Evolutionary conservation across 1,140 invertebrate genomes (phyloP).

Genomic region (Cydia strobilella): DNA sequence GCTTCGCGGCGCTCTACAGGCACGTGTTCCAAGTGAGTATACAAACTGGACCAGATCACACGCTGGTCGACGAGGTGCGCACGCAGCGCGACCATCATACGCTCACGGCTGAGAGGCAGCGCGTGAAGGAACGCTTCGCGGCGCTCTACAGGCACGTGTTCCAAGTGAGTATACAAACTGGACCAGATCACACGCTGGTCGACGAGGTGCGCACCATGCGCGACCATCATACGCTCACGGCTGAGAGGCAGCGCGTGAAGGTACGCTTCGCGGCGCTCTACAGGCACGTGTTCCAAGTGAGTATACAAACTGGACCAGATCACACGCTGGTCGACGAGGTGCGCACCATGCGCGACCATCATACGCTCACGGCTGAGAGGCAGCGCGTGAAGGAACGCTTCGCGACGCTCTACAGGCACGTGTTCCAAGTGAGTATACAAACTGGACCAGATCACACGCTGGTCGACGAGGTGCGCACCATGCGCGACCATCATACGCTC

Average conservation of each 20-base stretch:
- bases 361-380: too few relatives aligned
- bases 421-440: too few relatives aligned
- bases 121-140: constrained; percentile 91
- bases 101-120: constrained; percentile 86
- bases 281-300: constrained; percentile 92
- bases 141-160: constrained; percentile 93
- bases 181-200: too few relatives aligned
- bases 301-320: too few relatives aligned
- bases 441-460: too few relatives aligned
- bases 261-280: constrained; percentile 92
- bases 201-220: constrained; percentile 67
- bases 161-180: constrained; percentile 86
- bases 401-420: too few relatives aligned
- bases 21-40: constrained; percentile 92
- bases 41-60: not conserved
- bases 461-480: too few relatives aligned
- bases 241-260: constrained; percentile 88
- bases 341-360: too few relatives aligned
- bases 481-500: too few relatives aligned
- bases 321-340: too few relatives aligned
- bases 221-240: constrained; percentile 87
- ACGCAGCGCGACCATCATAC: constrained; percentile 86
- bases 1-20: constrained; percentile 90
- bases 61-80: too few relatives aligned
- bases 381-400: too few relatives aligned